A percentile compares a stretch with the other conserved stretches of the same genome.
Conservation (phyloP, 2,113 vertebrate genomes). For the Toxostoma redivivum region DNA sequence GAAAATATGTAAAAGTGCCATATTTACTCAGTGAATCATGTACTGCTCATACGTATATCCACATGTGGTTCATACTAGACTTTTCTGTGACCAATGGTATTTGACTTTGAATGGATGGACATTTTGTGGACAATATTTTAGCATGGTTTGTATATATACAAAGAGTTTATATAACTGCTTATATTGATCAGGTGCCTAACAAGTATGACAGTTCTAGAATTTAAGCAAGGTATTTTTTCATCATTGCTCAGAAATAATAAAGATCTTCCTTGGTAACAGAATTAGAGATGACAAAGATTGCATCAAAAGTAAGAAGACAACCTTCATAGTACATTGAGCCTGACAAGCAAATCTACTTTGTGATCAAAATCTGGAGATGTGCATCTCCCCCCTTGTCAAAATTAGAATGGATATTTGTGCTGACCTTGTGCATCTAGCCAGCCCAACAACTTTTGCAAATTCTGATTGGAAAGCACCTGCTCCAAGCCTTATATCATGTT, state of each 20-base stretch:
- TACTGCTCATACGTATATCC: constrained; percentile 29
- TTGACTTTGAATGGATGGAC: background rate
- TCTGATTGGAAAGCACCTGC: background rate
- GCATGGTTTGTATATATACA: background rate
- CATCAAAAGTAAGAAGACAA: background rate
- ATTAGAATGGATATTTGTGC: background rate
- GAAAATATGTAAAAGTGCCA: constrained; percentile 52
- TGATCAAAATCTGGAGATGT: background rate
- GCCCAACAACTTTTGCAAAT: background rate
- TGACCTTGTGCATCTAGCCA: background rate
- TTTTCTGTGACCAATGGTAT: background rate
- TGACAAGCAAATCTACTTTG: background rate
- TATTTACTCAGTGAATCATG: constrained; percentile 34
- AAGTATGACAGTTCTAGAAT: background rate
- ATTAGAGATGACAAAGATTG: background rate
- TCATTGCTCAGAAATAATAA: background rate
- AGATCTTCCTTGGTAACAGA: background rate
- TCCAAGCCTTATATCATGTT: background rate
- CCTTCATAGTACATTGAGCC: background rate
- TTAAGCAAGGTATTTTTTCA: background rate
- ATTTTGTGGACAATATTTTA: constrained; percentile 1
- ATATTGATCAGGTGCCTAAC: constrained; percentile 43
- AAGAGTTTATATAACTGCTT: background rate
- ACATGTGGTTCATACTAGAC: background rate
- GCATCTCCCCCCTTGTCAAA: background rate